Evolutionary conservation across 1,140 invertebrate species (phyloP).

Genomic region (Heliconius eleuchia): DNA sequence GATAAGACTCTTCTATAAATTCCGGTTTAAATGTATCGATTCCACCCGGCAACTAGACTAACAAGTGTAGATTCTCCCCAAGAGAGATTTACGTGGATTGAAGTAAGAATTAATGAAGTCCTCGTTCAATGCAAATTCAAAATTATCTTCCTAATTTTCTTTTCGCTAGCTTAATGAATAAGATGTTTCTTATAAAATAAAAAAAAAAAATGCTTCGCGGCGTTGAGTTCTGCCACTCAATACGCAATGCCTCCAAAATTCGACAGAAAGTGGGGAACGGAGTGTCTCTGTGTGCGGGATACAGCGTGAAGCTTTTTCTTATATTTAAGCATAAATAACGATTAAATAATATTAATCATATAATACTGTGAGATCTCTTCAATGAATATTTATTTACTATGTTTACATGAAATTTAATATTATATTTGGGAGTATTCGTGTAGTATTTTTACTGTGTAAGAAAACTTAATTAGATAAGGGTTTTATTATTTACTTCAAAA

Average conservation of each 20-base stretch:
- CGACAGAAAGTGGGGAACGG: too few species aligned
- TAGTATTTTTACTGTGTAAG: too few species aligned
- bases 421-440: too few species aligned
- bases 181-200: background rate
- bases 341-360: background rate
- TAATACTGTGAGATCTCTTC: background rate
- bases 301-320: too few species aligned
- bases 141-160: constrained; percentile 25
- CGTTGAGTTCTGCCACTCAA: too few species aligned
- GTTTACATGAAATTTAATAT: background rate
- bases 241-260: too few species aligned
- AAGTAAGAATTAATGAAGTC: constrained; percentile 31
- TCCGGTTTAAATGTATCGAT: background rate
- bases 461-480: too few species aligned
- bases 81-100: constrained; percentile 33
- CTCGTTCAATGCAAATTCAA: constrained; percentile 30
- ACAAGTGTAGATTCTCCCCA: constrained; percentile 13
- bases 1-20: too few species aligned
- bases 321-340: background rate
- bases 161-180: constrained; percentile 11
- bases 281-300: too few species aligned
- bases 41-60: background rate
- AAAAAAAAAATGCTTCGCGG: too few species aligned
- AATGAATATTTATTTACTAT: too few species aligned
- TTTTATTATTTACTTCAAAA: too few species aligned